Evolutionary conservation across 2,113 vertebrate species (phyloP).

Genomic region (Solea senegalensis): DNA sequence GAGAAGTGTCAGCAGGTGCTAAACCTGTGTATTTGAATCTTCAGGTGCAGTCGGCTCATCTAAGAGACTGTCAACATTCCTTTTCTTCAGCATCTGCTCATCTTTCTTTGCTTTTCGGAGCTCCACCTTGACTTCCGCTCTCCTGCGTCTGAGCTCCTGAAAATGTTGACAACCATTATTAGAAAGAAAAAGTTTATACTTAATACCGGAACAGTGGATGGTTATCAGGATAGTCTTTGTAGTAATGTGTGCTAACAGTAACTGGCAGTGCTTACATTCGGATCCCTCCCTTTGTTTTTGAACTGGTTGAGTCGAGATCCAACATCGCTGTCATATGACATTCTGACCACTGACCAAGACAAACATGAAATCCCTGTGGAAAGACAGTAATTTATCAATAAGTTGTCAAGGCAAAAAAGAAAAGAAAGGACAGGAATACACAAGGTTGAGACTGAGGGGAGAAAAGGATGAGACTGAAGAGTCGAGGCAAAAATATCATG

Average conservation of each 20-base stretch:
- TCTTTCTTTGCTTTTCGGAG: constrained; percentile 94
- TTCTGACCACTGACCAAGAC: constrained; percentile 62
- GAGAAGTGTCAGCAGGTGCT: neutral
- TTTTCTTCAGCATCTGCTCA: constrained; percentile 91
- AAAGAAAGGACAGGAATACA: too few relatives aligned
- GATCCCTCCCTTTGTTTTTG: constrained; percentile 95
- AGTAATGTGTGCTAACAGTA: neutral
- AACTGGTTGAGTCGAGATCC: constrained; percentile 86
- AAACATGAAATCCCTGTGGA: constrained; percentile 7
- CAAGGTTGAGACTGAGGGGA: too few relatives aligned
- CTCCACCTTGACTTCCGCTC: constrained; percentile 91
- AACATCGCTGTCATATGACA: constrained; percentile 85
- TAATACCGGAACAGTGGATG: neutral
- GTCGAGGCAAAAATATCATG: too few relatives aligned
- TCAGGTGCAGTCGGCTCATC: constrained; percentile 86
- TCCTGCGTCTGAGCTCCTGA: constrained; percentile 88
- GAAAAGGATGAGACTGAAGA: too few relatives aligned
- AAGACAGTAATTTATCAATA: neutral
- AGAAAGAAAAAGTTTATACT: too few relatives aligned
- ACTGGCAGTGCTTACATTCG: constrained; percentile 48
- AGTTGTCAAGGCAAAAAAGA: too few relatives aligned
- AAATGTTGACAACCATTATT: neutral
- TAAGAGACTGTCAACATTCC: constrained; percentile 86
- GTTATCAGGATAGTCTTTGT: accelerated
- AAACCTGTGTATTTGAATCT: constrained; percentile 82